Conservation (phyloP, 2,797 vertebrate genomes). For the Momotus momota region DNA sequence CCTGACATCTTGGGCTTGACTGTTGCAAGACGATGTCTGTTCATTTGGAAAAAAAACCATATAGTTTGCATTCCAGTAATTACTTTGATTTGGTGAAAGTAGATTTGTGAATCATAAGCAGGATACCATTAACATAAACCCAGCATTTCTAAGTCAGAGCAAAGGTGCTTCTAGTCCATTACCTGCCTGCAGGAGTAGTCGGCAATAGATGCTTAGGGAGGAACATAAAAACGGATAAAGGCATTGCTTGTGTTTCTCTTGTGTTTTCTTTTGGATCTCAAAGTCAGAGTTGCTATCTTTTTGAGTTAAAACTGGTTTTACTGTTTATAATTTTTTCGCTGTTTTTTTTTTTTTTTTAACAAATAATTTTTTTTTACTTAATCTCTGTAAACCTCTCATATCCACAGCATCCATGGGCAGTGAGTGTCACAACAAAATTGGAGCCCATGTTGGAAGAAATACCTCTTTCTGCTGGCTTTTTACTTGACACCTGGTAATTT, state of each 20-base stretch:
- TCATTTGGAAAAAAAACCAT: neutral
- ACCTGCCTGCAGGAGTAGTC: neutral
- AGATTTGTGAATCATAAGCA: neutral
- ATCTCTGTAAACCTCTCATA: neutral
- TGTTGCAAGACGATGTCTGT: neutral
- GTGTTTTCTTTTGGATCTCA: neutral
- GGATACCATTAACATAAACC: neutral
- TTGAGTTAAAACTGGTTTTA: neutral
- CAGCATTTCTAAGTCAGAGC: neutral
- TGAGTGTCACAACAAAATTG: neutral
- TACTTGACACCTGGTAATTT: neutral
- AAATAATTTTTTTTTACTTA: neutral
- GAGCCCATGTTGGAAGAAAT: neutral
- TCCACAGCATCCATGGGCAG: neutral
- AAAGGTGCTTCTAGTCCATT: neutral
- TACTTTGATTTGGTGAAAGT: neutral
- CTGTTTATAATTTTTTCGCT: neutral
- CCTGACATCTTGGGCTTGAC: neutral
- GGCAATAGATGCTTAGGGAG: neutral
- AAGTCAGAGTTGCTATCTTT: neutral
- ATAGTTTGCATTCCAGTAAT: neutral
- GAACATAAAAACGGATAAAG: neutral
- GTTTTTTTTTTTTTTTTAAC: neutral
- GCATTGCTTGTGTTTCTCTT: neutral
- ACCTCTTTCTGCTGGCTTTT: neutral